phyloP scores from a whole-genome alignment of 2,888 invertebrate species.

The Oscheius sp. region DNA sequence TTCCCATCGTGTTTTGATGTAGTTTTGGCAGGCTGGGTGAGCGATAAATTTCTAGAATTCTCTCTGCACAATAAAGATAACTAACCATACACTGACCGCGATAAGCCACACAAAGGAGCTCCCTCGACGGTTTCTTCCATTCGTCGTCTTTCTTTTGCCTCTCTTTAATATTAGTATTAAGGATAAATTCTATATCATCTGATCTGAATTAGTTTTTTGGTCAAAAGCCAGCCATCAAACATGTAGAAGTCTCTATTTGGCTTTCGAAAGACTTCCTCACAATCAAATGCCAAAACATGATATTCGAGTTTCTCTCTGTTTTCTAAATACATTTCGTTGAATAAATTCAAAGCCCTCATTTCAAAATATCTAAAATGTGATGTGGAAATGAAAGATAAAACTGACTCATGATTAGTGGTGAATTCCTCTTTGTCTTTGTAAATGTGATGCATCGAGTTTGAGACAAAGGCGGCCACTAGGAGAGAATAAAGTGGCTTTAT shows the following conservation, averaged over 20 bases:
- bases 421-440: conserved; percentile 6
- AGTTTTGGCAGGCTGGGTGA: conserved; percentile 10
- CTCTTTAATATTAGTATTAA: not conserved
- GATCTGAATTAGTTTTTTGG: not conserved
- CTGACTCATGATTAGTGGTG: not conserved
- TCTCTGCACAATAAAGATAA: not conserved
- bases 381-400: not conserved
- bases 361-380: not conserved
- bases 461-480: conserved; percentile 12
- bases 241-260: not conserved
- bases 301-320: conserved; percentile 3
- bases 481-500: not conserved
- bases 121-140: conserved; percentile 1
- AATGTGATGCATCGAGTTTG: not conserved
- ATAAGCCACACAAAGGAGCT: conserved; percentile 13
- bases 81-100: conserved; percentile 12
- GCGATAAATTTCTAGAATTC: conserved; percentile 12
- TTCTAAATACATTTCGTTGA: conserved; percentile 1
- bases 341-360: not conserved
- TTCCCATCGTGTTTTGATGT: conserved; percentile 10
- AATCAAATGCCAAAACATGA: conserved; percentile 13
- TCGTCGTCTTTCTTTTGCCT: not conserved
- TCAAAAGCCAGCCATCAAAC: not conserved
- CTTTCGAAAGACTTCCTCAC: not conserved
- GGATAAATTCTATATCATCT: not conserved